Evolutionary conservation across 2,113 vertebrate species (phyloP), one percentile per base, ranked within the genome.

Genomic region (Ammodytes dubius): DNA sequence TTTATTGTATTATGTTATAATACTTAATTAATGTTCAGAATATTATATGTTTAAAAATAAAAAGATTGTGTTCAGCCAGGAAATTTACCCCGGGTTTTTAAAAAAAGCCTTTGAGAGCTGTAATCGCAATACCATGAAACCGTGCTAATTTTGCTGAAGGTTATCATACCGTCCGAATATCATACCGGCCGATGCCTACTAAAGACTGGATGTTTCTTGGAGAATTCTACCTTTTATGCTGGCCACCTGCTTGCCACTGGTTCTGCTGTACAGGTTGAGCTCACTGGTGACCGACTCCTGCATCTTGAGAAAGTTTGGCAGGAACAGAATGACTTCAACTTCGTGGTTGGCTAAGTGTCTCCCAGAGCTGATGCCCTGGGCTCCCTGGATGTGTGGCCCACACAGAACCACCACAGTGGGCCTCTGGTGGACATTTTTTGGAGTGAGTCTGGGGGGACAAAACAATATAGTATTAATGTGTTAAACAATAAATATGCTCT

Each of bases 281-380:
- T 99, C 97, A 0, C 95, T 96, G 87, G 95, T 97, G 81, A 99
- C 95, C 0, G 96, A 94, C 79, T 98, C 97, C 67, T 98, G 94
- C 97, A 97, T 97, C 94, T 97, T 98, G 79, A 98, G 96, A 39
- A 97, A 99, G 87, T 97, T 97, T 61, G 97, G 97, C 14, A 98
- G 94, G 85, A 98, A 97, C 35, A 99, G 96, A 81, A 99, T 95
- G 82, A 98, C 95, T 1, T 98, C 96, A 19, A 97, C 97, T 0
- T 98, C 97, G 0, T 98, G 97, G 90, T 99, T 99, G 89, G 97
- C 97, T 60, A 98, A 93, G 79, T 99, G 98, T 7, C 97, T 92
- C 0, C 96, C 97, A 0, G 97, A 99, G 90, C 97, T 97, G 91
- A 99, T 96, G 4, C 98, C 97, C 87, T 98, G 98, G 6, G 98